Evolutionary conservation across 2,113 vertebrate species (phyloP).

Genomic region (Xenopus laevis): DNA sequence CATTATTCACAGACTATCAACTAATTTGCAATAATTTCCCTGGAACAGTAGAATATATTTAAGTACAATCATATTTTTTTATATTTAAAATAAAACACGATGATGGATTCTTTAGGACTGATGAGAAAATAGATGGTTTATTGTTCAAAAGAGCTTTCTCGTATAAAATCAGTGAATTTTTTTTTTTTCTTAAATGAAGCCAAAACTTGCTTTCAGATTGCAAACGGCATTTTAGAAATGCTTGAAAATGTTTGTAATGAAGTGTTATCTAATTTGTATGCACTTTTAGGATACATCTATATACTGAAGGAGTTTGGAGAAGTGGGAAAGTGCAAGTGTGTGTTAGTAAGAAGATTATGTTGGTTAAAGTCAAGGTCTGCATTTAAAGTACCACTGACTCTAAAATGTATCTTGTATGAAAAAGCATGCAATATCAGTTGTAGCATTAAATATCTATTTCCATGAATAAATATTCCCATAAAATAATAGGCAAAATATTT

Average conservation of each 20-base stretch:
- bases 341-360: no score
- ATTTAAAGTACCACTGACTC: no score
- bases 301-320: background rate
- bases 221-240: conserved; percentile 27
- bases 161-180: conserved; percentile 9
- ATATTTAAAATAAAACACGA: conserved; percentile 51
- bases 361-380: no score
- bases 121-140: conserved; percentile 47
- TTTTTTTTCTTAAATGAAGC: conserved; percentile 12
- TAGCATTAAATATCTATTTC: no score
- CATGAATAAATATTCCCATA: no score
- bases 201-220: conserved; percentile 23
- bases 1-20: conserved; percentile 50
- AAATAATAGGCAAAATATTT: no score
- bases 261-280: background rate
- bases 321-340: background rate
- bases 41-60: conserved; percentile 52
- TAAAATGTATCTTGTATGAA: no score
- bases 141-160: conserved; percentile 47
- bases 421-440: no score
- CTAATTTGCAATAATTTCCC: conserved; percentile 55
- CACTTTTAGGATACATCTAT: background rate
- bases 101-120: conserved; percentile 14
- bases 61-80: conserved; percentile 47
- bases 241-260: conserved; percentile 25